Evolutionary conservation across 2,888 invertebrate species (phyloP).

Genomic region (Drosophila siamana): DNA sequence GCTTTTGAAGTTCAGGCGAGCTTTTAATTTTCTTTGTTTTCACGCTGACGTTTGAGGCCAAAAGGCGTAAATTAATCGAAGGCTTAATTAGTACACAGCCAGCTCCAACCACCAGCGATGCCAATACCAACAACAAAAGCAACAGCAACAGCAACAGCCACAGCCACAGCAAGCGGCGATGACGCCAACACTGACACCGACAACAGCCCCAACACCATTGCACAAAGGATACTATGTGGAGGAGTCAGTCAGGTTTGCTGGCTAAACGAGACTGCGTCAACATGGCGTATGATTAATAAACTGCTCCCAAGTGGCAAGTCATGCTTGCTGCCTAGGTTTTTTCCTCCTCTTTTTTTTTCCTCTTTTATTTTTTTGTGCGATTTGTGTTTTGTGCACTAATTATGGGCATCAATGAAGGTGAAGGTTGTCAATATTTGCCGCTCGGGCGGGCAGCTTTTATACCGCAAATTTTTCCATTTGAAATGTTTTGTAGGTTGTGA

Average conservation of each 20-base stretch:
- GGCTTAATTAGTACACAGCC: slow-evolving; percentile 78
- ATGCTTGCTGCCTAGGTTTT: slow-evolving; percentile 20
- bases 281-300: slow-evolving; percentile 81
- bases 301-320: slow-evolving; percentile 63
- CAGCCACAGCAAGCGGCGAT: too few species aligned
- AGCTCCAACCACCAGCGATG: slow-evolving; percentile 21
- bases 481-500: slow-evolving; percentile 72
- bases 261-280: slow-evolving; percentile 54
- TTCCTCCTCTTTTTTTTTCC: slow-evolving; percentile 13
- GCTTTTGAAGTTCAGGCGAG: slow-evolving; percentile 81
- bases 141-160: slow-evolving; percentile 19
- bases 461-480: slow-evolving; percentile 66
- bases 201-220: slow-evolving; percentile 22
- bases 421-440: slow-evolving; percentile 78
- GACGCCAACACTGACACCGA: too few species aligned
- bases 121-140: slow-evolving; percentile 17
- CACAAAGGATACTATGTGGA: slow-evolving; percentile 23
- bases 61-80: slow-evolving; percentile 84
- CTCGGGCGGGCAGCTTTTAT: slow-evolving; percentile 42
- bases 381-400: slow-evolving; percentile 66
- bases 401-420: slow-evolving; percentile 77
- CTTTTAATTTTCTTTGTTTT: slow-evolving; percentile 79
- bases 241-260: slow-evolving; percentile 7
- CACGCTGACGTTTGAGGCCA: slow-evolving; percentile 77
- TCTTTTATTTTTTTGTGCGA: too few species aligned